These are phyloP conservation scores for Catocala fraxini DNA, from an alignment of 2,888 invertebrate genomes.

Conservation along the genomic window DNA sequence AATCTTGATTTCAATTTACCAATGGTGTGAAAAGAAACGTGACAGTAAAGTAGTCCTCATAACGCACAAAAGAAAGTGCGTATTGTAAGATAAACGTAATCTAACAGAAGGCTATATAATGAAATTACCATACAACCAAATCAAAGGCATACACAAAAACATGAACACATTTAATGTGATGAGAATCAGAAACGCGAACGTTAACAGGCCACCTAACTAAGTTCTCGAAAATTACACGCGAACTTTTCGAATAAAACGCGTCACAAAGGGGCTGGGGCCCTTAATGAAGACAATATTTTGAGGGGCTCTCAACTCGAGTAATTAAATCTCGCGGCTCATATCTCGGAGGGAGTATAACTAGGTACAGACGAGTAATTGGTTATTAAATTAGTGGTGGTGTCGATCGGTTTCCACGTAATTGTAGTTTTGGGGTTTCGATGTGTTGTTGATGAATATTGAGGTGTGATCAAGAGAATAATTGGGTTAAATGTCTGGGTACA, in stretches of 20 bases:
- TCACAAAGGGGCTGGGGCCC: slow-evolving; percentile 72
- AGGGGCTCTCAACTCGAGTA: slow-evolving; percentile 71
- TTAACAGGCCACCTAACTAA: slow-evolving; percentile 75
- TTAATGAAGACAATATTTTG: slow-evolving; percentile 85
- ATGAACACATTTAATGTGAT: slow-evolving; percentile 48
- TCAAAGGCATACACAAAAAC: slow-evolving; percentile 22
- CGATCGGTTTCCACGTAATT: slow-evolving; percentile 61
- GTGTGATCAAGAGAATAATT: slow-evolving; percentile 19
- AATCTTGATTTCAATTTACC: too few species aligned
- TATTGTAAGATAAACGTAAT: too few species aligned
- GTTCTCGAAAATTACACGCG: slow-evolving; percentile 75
- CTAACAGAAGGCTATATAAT: neutral
- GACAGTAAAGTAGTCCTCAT: too few species aligned
- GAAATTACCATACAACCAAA: slow-evolving; percentile 14
- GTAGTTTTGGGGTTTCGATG: slow-evolving; percentile 42
- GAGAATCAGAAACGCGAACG: slow-evolving; percentile 67
- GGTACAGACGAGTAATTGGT: slow-evolving; percentile 62
- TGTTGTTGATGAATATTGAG: slow-evolving; percentile 22
- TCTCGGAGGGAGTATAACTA: slow-evolving; percentile 42
- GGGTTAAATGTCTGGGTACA: slow-evolving; percentile 1
- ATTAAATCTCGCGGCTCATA: slow-evolving; percentile 78
- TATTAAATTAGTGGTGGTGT: slow-evolving; percentile 68
- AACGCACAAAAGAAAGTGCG: too few species aligned
- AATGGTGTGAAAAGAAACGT: too few species aligned
- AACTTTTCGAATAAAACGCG: slow-evolving; percentile 85